Evolutionary conservation across 2,888 invertebrate genomes (phyloP), one percentile per base, ranked within the genome.

Genomic region (Eupithecia vulgata): DNA sequence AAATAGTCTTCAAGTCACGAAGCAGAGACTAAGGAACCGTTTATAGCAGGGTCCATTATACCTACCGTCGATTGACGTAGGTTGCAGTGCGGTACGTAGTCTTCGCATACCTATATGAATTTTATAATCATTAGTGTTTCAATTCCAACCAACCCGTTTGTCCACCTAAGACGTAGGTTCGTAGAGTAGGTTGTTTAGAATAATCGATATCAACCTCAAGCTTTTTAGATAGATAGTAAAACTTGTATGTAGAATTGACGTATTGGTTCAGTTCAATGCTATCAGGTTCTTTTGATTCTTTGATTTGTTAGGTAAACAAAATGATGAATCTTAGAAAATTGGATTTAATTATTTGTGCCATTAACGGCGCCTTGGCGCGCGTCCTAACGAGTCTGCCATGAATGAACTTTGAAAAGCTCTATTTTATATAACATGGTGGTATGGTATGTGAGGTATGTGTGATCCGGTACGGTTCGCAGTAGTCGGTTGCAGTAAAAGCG

Each of bases 401-500:
- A 69, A 30, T 68, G 34, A 73, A 70, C 70, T 74, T 76, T 73
- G 67, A 73, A 80, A 83, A 82, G 83, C 83, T 83, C 78, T 70
- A 70, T 30, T 64, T 75, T 65, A 64, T 34, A 35, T 66, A 74
- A 37, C 30, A 62, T 45, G 21, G 15, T 57, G n/a, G 13, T 34
- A 25, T 42, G 68, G 40, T 59, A 74, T 72, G 66, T 45, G 71
- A 66, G 21, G 71, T 68, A 72, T 76, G 75, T 68, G 72, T 77
- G 75, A 74, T 80, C 77, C 80, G 80, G 76, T 80, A 80, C 74
- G 76, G 74, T 78, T 79, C 72, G 76, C 10, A n/a, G 57, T 78
- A 77, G 74, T 80, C 34, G 78, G 83, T 80, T 83, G 80, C 82
- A 83, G 89, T 88, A 91, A 93, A 94, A 94, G 90, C 91, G 82